These are phyloP conservation scores for Temnothorax unifasciatus DNA, from an alignment of 2,888 invertebrate species.

Conservation along the genomic window DNA sequence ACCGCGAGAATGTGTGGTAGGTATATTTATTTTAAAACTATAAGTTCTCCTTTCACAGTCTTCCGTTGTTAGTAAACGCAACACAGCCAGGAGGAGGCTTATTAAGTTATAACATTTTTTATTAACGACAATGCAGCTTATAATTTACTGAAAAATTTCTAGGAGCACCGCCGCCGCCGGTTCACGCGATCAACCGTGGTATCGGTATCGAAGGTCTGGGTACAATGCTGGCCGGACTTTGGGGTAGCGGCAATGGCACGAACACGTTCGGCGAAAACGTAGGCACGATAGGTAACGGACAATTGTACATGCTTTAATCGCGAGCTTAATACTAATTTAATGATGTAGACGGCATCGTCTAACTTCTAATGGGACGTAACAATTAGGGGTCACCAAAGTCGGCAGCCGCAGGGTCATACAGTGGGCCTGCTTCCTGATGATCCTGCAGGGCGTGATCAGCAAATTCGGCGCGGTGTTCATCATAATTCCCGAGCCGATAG, in stretches of 20 bases:
- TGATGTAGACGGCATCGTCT: not conserved
- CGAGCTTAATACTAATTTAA: not conserved
- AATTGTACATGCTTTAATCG: not conserved
- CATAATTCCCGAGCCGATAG: conserved; percentile 93
- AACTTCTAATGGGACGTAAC: not conserved
- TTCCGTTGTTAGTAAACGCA: not conserved
- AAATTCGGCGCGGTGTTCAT: conserved; percentile 94
- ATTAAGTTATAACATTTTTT: not conserved
- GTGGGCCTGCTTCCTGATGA: conserved; percentile 92
- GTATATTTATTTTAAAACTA: not conserved
- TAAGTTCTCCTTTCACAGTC: not conserved
- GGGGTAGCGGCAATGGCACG: conserved; percentile 95
- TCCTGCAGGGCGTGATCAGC: conserved; percentile 91
- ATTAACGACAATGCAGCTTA: not conserved
- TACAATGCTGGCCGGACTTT: conserved; percentile 93
- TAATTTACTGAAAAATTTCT: conserved; percentile 41
- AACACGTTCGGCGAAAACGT: conserved; percentile 97
- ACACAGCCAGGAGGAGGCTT: not conserved
- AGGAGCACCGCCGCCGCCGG: conserved; percentile 94
- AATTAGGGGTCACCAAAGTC: conserved; percentile 87
- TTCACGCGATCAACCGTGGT: conserved; percentile 95
- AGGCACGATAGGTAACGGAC: conserved; percentile 91
- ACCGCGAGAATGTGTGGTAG: conserved; percentile 93
- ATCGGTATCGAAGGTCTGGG: conserved; percentile 94
- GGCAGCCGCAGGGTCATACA: conserved; percentile 94